Base-by-base conservation (phyloP, 35 echinoderm and acorn worm genomes). In the Anneissia japonica region DNA sequence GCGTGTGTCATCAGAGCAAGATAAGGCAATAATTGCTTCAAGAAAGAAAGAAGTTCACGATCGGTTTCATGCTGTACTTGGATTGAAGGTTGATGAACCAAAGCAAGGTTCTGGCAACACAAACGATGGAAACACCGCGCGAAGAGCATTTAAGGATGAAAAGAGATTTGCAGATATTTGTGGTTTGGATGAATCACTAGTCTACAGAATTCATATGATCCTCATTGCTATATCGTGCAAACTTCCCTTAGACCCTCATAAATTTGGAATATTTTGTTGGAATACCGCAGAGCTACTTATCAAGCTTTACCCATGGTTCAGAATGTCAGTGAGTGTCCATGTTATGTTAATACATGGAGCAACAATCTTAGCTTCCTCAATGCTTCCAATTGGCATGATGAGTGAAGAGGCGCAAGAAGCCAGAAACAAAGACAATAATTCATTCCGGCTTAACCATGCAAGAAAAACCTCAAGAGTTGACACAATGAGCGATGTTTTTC, bases 361-460 rank as follows among this genome's bases (percentile, higher is more conserved):
- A 14, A 38, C 3, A 0, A 89, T 89, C 32, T 51, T 89, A 40
- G 82, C 79, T 35, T 36, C 35, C 73, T 89, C 79, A 36, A 72
- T 89, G n/a, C 55, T 83, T 23, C 88, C 88, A 9, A 78, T 90
- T 12, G 82, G 82, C 2, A 90, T 84, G 88, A 90, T 90, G 88
- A 90, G 88, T 77, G 88, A 90, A 33, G 88, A 90, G 31, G 88
- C 74, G 21, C 81, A 84, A 38, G 88, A 90, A 79, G 88, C 88
- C 36, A 43, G 74, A 46, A 90, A 90, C 45, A 90, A 90, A 56
- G 88, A 90, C 32, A 90, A 90, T n/a, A n/a, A n/a, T 39, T 30
- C 80, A 30, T 90, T 74, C 37, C 35, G 88, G 0, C 75, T 34
- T 4, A 87, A 77, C 32, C 86, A 87, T 87, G 76, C 76, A 55